Percentiles rank a stretch among this genome's conserved stretches.
Evolutionary conservation across 2,888 invertebrate genomes (phyloP).

Genomic region (Hypsopygia costalis): DNA sequence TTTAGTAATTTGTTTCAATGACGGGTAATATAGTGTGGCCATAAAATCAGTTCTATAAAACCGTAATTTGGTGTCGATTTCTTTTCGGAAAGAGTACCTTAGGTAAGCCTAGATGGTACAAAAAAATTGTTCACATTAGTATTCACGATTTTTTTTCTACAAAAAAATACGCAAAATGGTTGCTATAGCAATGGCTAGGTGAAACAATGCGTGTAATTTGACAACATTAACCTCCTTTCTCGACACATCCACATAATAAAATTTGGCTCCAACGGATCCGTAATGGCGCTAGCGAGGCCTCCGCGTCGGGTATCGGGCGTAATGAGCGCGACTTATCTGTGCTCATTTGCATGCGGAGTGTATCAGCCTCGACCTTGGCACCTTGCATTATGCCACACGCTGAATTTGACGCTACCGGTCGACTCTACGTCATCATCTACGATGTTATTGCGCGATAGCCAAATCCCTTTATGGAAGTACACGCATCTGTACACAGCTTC

Average conservation of each 20-base stretch:
- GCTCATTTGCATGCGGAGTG: slow-evolving; percentile 72
- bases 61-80: too few species aligned
- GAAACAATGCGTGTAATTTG: slow-evolving; percentile 69
- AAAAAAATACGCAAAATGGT: slow-evolving; percentile 13
- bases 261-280: slow-evolving; percentile 57
- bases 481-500: too few species aligned
- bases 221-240: slow-evolving; percentile 70
- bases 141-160: too few species aligned
- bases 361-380: slow-evolving; percentile 72
- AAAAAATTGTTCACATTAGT: too few species aligned
- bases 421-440: slow-evolving; percentile 39
- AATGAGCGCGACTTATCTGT: slow-evolving; percentile 72
- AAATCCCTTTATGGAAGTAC: too few species aligned
- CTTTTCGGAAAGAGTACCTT: too few species aligned
- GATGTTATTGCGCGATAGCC: neutral
- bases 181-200: slow-evolving; percentile 57
- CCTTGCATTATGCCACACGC: slow-evolving; percentile 53
- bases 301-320: slow-evolving; percentile 56
- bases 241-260: slow-evolving; percentile 67
- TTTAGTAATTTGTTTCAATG: too few species aligned
- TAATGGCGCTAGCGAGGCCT: slow-evolving; percentile 54
- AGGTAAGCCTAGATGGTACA: too few species aligned
- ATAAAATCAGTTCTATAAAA: too few species aligned
- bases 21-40: too few species aligned
- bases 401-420: slow-evolving; percentile 38